Conservation (phyloP, 1,140 invertebrate species). For the Marisa cornuarietis region DNA sequence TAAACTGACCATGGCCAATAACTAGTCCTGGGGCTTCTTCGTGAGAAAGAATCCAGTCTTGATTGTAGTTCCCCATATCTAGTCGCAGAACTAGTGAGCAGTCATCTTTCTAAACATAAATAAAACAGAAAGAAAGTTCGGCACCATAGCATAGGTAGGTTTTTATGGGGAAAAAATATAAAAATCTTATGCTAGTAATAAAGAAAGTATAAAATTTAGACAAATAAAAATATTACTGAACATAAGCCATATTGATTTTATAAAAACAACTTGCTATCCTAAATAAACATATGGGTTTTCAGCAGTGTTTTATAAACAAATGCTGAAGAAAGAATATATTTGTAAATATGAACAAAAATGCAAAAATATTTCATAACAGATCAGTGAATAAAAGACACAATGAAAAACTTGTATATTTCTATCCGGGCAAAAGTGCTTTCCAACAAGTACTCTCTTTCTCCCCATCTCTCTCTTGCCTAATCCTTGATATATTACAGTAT, state of each 20-base stretch:
- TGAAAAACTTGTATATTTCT: too few species aligned
- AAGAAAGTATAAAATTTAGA: background rate
- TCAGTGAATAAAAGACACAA: too few species aligned
- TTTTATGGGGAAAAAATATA: background rate
- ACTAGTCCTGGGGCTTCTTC: constrained; percentile 88
- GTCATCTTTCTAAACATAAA: constrained; percentile 53
- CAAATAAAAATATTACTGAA: background rate
- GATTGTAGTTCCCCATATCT: constrained; percentile 78
- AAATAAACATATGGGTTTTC: too few species aligned
- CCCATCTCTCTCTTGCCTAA: background rate
- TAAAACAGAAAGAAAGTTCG: background rate
- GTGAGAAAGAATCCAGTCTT: constrained; percentile 82
- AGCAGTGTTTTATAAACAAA: too few species aligned
- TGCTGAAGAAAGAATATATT: background rate
- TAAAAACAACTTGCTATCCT: too few species aligned
- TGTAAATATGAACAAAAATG: background rate
- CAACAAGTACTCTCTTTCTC: too few species aligned
- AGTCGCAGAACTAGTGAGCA: constrained; percentile 87
- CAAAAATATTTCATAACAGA: background rate
- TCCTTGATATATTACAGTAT: background rate
- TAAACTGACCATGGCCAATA: constrained; percentile 76
- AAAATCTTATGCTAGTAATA: background rate
- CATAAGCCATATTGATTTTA: too few species aligned
- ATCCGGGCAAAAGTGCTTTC: too few species aligned
- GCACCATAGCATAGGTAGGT: background rate